Base-by-base conservation (phyloP, 2,113 vertebrate genomes). In the Cromileptes altivelis region DNA sequence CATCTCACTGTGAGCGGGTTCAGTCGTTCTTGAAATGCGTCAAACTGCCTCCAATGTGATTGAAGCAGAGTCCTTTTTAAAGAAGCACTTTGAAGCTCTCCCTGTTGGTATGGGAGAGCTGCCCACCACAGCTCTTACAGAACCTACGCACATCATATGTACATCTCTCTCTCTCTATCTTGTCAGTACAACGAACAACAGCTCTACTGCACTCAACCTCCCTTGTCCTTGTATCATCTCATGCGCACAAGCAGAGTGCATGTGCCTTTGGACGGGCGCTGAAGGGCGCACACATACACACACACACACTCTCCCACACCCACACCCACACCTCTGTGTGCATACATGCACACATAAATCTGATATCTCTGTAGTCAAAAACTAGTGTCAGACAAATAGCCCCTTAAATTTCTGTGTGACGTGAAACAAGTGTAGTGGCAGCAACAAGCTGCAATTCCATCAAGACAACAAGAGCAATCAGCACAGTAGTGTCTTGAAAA, bases 71-170 rank as follows among this genome's bases (percentile, higher is more conserved):
- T 75, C 80, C 49, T 82, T 86, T 88, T 78, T 82, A 87, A 56
- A 85, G 76, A 55, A 77, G 80, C 75, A 57, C 85, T 89, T 87
- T 91, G 81, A 91, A 88, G 88, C 86, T 45, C 85, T 88, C 70
- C 61, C 78, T 70, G 70, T 68, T 80, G 80, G 78, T 79, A 62
- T 85, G 69, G 52, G 56, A 72, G 78, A 71, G 84, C 89, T 84
- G 78, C 88, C 91, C 80, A 85, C 84, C 81, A 74, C 73, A 77
- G 83, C 86, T 80, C 78, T 81, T 37, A 85, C 84, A 78, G 82
- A 86, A 74, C 84, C 91, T 75, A 86, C 83, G 64, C 84, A 83
- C 89, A 82, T 87, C 67, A 83, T 84, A 81, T 85, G 70, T 73
- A 85, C 85, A 71, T 87, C 82, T 74, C 78, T 45, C 42, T 45